Base-by-base conservation (phyloP, 2,888 invertebrate species). In the Drosophila robusta region DNA sequence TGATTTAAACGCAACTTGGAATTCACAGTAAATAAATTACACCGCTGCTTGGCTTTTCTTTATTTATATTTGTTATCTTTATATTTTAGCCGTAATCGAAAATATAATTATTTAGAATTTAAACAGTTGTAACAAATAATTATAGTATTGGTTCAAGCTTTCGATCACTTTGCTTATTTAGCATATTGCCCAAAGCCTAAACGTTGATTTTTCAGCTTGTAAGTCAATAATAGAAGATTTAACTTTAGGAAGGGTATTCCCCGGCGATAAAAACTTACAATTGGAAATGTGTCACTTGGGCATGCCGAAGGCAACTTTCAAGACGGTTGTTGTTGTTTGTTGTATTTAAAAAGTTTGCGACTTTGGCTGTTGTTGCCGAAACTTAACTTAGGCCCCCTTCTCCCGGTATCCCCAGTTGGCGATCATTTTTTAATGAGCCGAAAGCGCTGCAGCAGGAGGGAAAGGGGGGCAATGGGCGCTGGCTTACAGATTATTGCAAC, bases 261-360 rank as follows among this genome's bases (percentile, higher is more conserved):
- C 64, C 11, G 3, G 7, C 44, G 62, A 26, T 18, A 52, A 14
- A 36, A 63, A 80, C 70, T 80, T 78, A 57, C 70, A 69, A 80
- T 80, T 83, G 84, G 52, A 76, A 84, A 87, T 84, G 77, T 73
- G 81, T 80, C 84, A 71, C 87, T 62, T 77, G 84, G 84, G 84
- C 60, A 61, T 68, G 45, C 68, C 63, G 58, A 63, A 55, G 32
- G 36, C 61, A 78, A 68, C 45, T 68, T 77, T 46, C 9, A 56
- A 69, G 60, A 68, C 38, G 66, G 38, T 22, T 45, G 61, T 66
- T 64, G 64, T 74, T 75, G 58, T 58, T 39, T 18, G 51, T 70
- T 57, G 45, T 12, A 39, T 49, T 60, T 63, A 70, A 14, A 41
- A 62, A 76, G 71, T 70, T 75, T 66, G 61, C 14, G 47, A 22